Base-by-base conservation (phyloP, 2,113 vertebrate genomes). In the Gadus chalcogrammus region DNA sequence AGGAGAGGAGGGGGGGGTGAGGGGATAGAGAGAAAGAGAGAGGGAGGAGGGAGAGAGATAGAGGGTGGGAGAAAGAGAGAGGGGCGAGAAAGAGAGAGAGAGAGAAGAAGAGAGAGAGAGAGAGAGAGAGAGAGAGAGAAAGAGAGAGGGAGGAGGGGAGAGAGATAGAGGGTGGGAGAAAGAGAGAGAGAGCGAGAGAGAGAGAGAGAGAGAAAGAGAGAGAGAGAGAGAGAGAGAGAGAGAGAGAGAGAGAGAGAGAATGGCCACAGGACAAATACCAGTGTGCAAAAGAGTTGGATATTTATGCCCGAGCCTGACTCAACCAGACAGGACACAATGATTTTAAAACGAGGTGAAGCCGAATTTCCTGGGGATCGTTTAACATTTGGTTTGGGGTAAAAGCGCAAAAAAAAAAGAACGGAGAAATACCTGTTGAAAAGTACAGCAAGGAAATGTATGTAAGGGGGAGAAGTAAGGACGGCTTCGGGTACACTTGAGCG, bases 251-350 rank as follows among this genome's bases (percentile, higher is more conserved):
- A 52, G 61, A 27, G 48, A 59, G 67, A 74, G 67, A 79, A 72
- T 62, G 78, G 73, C 76, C 64, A 56, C n/a, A 60, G 79, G 78
- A 68, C 76, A 79, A 76, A 86, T 77, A 79, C 76, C 52, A 74
- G 62, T 38, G 69, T 76, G 82, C 74, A 64, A 77, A 70, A 80
- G 63, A 64, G n/a, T 64, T 64, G 38, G 28, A 69, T 69, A 68
- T 72, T 75, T 80, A 64, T 70, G 63, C 72, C 65, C 70, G 76
- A 80, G 76, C 79, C 70, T 64, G 76, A 80, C 61, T 60, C 68
- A 65, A 63, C 48, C 78, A 8, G 15, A 65, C 75, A 68, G 65
- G 56, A 28, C 42, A 17, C 15, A 15, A 55, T 16, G 22, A 48
- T 42, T 63, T 24, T 35, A 67, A 65, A 63, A 68, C 61, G 35